phyloP scores from a whole-genome alignment of 2,113 vertebrate genomes.

The Cercocebus atys region DNA sequence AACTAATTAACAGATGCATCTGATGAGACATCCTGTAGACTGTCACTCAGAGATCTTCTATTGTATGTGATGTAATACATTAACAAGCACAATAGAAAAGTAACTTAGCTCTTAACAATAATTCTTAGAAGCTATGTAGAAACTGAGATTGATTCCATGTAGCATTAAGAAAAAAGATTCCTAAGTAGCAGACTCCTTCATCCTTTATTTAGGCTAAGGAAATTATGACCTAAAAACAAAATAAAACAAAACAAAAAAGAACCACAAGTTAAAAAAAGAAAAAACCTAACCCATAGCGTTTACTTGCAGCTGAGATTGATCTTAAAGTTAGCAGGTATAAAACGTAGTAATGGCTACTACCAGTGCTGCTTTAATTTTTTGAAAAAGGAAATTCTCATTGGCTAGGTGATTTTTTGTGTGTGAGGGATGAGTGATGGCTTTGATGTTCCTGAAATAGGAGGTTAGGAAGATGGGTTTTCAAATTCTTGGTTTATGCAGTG shows the following conservation, averaged over 20 bases:
- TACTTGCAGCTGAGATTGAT: not conserved
- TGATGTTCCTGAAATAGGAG: not conserved
- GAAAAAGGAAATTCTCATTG: not conserved
- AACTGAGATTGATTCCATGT: not conserved
- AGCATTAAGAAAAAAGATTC: not conserved
- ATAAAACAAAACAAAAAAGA: not conserved
- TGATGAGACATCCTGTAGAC: not conserved
- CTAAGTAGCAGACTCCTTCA: not conserved
- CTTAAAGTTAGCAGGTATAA: not conserved
- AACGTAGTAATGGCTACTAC: not conserved
- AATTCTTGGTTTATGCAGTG: not conserved
- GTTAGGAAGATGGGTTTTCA: not conserved
- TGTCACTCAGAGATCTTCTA: not conserved
- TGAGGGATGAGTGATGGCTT: not conserved
- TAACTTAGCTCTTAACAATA: not conserved
- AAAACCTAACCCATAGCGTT: not conserved
- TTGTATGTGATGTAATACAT: not conserved
- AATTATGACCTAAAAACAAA: not conserved
- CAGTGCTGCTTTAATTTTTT: not conserved
- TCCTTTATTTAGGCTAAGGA: not conserved
- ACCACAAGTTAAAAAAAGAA: not conserved
- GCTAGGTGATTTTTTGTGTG: not conserved
- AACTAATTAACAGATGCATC: not conserved
- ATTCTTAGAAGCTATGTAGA: not conserved
- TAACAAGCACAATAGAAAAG: not conserved